Base-by-base conservation (phyloP, 1,140 invertebrate genomes). In the Hydropsyche tenuis region DNA sequence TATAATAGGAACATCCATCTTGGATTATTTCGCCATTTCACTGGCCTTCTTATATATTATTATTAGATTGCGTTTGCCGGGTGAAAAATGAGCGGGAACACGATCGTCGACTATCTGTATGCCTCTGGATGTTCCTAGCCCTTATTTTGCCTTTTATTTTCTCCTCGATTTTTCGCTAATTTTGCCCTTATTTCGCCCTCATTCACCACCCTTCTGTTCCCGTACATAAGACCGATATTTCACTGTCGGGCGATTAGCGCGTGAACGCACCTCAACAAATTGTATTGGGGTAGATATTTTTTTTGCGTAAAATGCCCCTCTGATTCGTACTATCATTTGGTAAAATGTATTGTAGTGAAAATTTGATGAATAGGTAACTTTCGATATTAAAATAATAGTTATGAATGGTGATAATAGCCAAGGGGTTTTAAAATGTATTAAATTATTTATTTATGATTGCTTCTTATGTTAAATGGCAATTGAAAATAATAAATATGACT, bases 41-140 rank as follows among this genome's bases (percentile, higher is more conserved):
- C 30, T 64, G 60, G 43, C 56, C 43, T 9, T 9, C 30, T 37
- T 37, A 37, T 37, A 37, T 37, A 37, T 37, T 37, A 66, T 75
- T 75, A 75, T 75, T 75, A 73, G 74, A 75, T 75, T 75, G 71
- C 72, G 72, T 75, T 69, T 63, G 53, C 23, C 70, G 72, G 3
- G 72, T 75, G 74, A 75, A 75, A 75, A 75, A 75, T 75, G 51
- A 64, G 60, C 56, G 7, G 27, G 42, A 60, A 22, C 16, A 48
- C 45, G 45, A 14, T 48, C 45, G 45, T n/a, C 45, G 45, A 48
- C 16, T 48, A n/a, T 48, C 45, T 16, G 45, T 16, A n/a, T 48
- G 11, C 14, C 14, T 48, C 14, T 42, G 65, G 69, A 70, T 71
- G 69, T 71, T 68, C 62, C 53, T 56, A 14, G 14, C 30, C 20